A percentile compares a stretch with the other conserved stretches of the same genome.
These are phyloP conservation scores for Actenoides hombroni DNA, from an alignment of 2,113 vertebrate genomes.

Conservation along the genomic window DNA sequence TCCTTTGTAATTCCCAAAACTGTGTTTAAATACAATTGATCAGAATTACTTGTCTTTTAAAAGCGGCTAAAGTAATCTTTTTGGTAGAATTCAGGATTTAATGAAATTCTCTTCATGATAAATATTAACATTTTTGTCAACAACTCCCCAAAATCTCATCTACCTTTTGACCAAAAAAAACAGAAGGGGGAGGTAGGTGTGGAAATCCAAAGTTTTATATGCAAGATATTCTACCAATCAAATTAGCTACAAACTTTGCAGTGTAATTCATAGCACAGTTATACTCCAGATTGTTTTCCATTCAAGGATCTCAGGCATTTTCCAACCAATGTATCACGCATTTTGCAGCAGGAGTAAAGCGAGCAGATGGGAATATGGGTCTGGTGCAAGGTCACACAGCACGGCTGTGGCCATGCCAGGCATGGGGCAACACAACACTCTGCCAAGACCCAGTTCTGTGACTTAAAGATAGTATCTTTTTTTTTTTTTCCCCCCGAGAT, in stretches of 20 bases:
- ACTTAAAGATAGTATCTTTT: neutral
- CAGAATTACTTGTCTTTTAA: neutral
- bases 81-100: neutral
- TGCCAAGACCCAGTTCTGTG: neutral
- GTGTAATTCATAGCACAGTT: neutral
- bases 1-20: neutral
- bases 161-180: neutral
- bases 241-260: neutral
- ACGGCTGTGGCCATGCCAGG: neutral
- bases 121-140: neutral
- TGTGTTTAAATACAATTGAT: neutral
- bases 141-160: neutral
- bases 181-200: fast-evolving
- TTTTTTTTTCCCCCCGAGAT: neutral
- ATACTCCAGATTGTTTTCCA: neutral
- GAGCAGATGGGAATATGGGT: neutral
- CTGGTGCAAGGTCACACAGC: neutral
- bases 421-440: neutral
- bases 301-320: neutral
- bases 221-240: neutral
- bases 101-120: neutral
- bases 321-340: neutral
- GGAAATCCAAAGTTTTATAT: neutral
- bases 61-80: neutral
- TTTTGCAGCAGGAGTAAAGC: neutral